Conservation (phyloP, 2,797 vertebrate genomes). For the Cyprinella venusta region DNA sequence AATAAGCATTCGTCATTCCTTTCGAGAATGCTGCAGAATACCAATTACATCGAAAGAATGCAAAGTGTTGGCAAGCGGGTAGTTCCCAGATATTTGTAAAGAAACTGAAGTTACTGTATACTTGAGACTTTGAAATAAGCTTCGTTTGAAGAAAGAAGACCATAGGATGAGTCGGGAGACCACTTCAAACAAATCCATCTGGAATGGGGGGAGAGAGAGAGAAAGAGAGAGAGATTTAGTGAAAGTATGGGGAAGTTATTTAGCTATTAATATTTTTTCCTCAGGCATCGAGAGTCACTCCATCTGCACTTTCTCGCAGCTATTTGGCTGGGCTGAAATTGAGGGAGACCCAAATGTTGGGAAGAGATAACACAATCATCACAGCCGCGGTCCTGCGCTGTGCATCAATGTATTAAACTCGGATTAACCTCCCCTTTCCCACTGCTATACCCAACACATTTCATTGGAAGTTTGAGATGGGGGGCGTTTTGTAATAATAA, state of each 20-base stretch:
- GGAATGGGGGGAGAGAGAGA: slow-evolving; percentile 78
- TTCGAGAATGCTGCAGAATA: slow-evolving; percentile 11
- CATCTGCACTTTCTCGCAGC: slow-evolving; percentile 93
- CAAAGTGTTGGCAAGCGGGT: background rate
- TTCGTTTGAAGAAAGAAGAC: slow-evolving; percentile 84
- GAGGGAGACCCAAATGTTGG: slow-evolving; percentile 98
- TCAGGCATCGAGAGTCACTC: slow-evolving; percentile 92
- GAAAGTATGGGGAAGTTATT: slow-evolving; percentile 98
- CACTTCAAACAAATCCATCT: slow-evolving; percentile 98
- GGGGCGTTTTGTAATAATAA: slow-evolving; percentile 4
- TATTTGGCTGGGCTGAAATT: slow-evolving; percentile 97
- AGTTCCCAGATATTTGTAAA: slow-evolving; percentile 18
- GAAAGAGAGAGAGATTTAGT: slow-evolving; percentile 84
- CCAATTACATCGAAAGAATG: slow-evolving; percentile 8
- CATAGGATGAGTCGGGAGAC: slow-evolving; percentile 87
- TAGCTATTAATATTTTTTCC: slow-evolving; percentile 99
- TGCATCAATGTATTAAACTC: slow-evolving; percentile 94
- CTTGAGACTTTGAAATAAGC: slow-evolving; percentile 82
- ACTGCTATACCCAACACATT: slow-evolving; percentile 83
- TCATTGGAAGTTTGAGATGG: slow-evolving; percentile 69
- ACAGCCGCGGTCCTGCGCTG: slow-evolving; percentile 91
- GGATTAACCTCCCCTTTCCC: slow-evolving; percentile 94
- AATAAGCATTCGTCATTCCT: background rate
- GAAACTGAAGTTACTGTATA: slow-evolving; percentile 34
- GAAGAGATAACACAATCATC: slow-evolving; percentile 96